These are phyloP conservation scores for Carassius auratus DNA, from an alignment of 2,113 vertebrate genomes.

Conservation along the genomic window DNA sequence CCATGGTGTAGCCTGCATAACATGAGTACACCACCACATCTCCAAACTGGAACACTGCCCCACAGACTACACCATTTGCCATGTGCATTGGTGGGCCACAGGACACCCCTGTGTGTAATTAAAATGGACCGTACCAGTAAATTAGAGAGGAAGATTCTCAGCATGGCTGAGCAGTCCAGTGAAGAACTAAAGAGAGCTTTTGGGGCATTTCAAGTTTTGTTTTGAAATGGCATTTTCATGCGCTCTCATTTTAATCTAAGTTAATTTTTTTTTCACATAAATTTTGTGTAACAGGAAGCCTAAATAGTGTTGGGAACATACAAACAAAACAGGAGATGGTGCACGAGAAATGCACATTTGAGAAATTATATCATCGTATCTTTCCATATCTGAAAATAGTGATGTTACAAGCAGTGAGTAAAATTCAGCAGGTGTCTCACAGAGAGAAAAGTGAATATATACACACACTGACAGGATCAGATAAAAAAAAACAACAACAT, in stretches of 20 bases:
- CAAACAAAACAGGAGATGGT: too few relatives aligned
- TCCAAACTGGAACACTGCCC: constrained; percentile 88
- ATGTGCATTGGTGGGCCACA: constrained; percentile 86
- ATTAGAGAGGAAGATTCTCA: constrained; percentile 63
- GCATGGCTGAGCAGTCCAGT: constrained; percentile 11
- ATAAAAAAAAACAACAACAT: neutral
- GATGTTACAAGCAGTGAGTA: neutral
- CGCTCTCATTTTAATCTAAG: neutral
- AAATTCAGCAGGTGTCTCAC: constrained; percentile 18
- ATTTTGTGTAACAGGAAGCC: neutral
- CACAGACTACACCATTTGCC: constrained; percentile 87
- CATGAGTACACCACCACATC: constrained; percentile 92
- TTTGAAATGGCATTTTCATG: neutral
- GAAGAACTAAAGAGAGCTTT: neutral
- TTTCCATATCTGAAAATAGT: neutral
- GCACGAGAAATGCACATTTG: too few relatives aligned
- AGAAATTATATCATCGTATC: neutral
- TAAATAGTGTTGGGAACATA: too few relatives aligned
- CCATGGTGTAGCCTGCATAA: constrained; percentile 91
- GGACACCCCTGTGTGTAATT: constrained; percentile 86
- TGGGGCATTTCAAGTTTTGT: neutral
- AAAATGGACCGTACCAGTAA: constrained; percentile 66
- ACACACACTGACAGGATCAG: neutral
- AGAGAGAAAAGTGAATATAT: constrained; percentile 9
- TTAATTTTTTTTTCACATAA: neutral